phyloP scores from a whole-genome alignment of 1,140 invertebrate species.

The Apocrypta bakeri region DNA sequence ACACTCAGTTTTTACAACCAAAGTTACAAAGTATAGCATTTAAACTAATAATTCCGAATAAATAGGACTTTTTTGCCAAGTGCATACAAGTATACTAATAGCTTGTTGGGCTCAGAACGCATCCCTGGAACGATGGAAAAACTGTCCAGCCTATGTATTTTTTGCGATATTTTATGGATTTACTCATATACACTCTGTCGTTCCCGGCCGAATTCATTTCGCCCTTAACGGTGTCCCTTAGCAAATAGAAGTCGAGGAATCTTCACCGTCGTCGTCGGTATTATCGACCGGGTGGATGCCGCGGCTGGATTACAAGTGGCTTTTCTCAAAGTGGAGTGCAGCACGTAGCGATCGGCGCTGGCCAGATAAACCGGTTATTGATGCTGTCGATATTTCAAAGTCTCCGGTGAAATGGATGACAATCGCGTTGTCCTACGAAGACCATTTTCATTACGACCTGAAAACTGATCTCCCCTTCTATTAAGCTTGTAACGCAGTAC shows the following conservation, averaged over 20 bases:
- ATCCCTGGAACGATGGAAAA: no score
- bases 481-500: slow-evolving; percentile 1
- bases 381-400: slow-evolving; percentile 69
- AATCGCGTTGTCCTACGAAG: slow-evolving; percentile 51
- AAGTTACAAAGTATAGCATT: no score
- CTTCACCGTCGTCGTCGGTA: neutral
- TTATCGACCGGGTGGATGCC: neutral
- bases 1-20: no score
- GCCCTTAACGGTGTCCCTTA: neutral
- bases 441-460: slow-evolving; percentile 58
- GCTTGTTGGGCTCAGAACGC: no score
- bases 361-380: slow-evolving; percentile 71
- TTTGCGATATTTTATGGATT: no score
- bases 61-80: no score
- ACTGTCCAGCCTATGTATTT: no score
- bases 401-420: slow-evolving; percentile 67
- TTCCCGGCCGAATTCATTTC: neutral
- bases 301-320: slow-evolving; percentile 67
- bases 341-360: slow-evolving; percentile 65
- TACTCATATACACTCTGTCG: slow-evolving; percentile 3
- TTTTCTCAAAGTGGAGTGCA: neutral
- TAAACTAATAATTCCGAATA: no score
- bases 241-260: neutral
- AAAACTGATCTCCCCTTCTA: slow-evolving; percentile 31
- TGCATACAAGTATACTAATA: no score